Conservation (phyloP, 2,888 invertebrate species). For the Dryadula phaetusa region DNA sequence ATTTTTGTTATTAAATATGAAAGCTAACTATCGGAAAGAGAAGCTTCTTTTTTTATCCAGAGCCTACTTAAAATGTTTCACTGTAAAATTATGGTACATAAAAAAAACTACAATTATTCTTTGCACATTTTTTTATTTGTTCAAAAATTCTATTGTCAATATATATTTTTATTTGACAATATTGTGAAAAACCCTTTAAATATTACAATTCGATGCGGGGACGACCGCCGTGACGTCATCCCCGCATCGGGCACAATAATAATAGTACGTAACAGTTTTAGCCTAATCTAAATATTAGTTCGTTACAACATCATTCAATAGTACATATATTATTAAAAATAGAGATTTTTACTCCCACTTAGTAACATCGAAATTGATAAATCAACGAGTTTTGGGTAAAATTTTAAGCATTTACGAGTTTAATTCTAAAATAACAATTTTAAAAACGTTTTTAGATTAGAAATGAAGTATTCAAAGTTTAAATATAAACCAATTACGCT, state of each 20-base stretch:
- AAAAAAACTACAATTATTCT: conserved; percentile 61
- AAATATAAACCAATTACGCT: conserved; percentile 5
- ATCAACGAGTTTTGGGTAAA: conserved; percentile 46
- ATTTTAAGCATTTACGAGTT: conserved; percentile 32
- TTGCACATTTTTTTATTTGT: conserved; percentile 66
- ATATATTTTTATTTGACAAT: conserved; percentile 63
- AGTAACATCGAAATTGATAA: conserved; percentile 54
- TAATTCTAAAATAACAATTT: neutral
- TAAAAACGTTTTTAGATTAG: neutral
- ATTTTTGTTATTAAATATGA: too few species aligned
- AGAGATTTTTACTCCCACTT: conserved; percentile 58
- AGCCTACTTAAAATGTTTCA: too few species aligned
- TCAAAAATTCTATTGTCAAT: conserved; percentile 72
- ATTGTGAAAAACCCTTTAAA: conserved; percentile 65
- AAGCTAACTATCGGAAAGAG: too few species aligned
- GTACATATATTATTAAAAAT: conserved; percentile 55
- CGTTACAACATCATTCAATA: conserved; percentile 53
- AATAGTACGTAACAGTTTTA: conserved; percentile 59
- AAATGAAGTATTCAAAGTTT: neutral
- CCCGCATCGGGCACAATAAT: conserved; percentile 55
- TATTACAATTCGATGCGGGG: conserved; percentile 58
- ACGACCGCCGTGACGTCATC: conserved; percentile 41
- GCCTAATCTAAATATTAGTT: conserved; percentile 54
- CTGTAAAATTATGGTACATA: too few species aligned
- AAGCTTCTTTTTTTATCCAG: too few species aligned